Base-by-base conservation (phyloP, 2,797 vertebrate genomes). In the Cygnus olor region DNA sequence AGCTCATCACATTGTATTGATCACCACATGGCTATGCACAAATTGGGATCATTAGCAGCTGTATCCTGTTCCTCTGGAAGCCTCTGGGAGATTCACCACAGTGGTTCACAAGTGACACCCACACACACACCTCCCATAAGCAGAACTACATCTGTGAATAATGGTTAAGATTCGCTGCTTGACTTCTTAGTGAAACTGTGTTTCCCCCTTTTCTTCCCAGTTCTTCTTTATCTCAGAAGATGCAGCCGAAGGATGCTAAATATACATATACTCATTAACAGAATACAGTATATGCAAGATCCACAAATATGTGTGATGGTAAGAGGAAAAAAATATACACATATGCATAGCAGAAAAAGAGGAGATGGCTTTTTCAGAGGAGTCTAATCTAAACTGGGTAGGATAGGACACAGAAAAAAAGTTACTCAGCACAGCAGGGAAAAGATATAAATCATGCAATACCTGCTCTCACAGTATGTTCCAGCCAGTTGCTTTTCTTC, bases 21-120 rank as follows among this genome's bases (percentile, higher is more conserved):
- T 24, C 30, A 32, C 30, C 34, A 51, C 18, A n/a, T 60, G 34
- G 56, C 60, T 54, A 42, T 65, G 49, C 71, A 72, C 45, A 57
- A 27, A 61, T 10, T 8, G 45, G 25, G 53, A 83, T 69, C 45
- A 42, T 0, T 0, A 40, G 11, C 9, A 65, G 34, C 34, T 72
- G 18, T 8, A 8, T 17, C 56, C 66, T 32, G 19, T 68, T 82
- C 32, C 60, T 85, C 51, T 82, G 72, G 25, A 63, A 80, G 19
- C 38, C 68, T 66, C 65, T 40, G 47, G 54, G 22, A 57, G 24
- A 18, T 28, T 85, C 34, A 45, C 16, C 61, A 34, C 14, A 14
- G 36, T 53, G 47, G 25, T 24, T 80, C 92, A 60, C 28, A 76
- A 69, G 30, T 14, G 22, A 49, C 30, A 56, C 6, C 15, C 4